These are phyloP conservation scores for Ptyas mucosa DNA, from an alignment of 2,113 vertebrate species.

Conservation along the genomic window DNA sequence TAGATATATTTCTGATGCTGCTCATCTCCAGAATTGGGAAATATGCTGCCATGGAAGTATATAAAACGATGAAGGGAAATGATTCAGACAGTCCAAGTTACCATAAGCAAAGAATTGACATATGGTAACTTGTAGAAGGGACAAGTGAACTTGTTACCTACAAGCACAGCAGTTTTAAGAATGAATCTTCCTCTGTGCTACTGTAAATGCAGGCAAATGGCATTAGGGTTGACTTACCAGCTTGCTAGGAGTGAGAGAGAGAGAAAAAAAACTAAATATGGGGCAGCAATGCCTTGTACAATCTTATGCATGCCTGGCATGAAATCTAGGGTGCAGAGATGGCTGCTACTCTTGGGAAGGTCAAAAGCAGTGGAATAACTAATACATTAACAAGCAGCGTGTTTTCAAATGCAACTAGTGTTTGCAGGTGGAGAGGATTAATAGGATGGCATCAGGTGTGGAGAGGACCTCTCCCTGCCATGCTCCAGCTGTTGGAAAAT, in stretches of 20 bases:
- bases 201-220: background rate
- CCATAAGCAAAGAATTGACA: background rate
- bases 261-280: background rate
- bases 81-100: background rate
- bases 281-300: background rate
- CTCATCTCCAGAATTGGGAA: background rate
- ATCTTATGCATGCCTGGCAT: background rate
- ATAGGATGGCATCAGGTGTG: background rate
- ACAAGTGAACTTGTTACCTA: background rate
- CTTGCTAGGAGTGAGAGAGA: background rate
- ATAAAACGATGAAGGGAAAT: background rate
- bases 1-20: background rate
- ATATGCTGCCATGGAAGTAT: background rate
- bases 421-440: background rate
- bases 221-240: background rate
- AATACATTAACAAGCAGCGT: background rate
- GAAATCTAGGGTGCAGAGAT: background rate
- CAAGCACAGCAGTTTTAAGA: background rate
- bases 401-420: background rate
- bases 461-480: background rate
- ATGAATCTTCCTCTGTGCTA: background rate
- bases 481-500: background rate
- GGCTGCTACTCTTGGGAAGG: background rate
- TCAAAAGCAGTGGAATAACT: background rate
- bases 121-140: background rate